A percentile compares a stretch with the other conserved stretches of the same genome.
phyloP scores from a whole-genome alignment of 1,140 invertebrate genomes.

The Lysiphlebus fabarum region DNA sequence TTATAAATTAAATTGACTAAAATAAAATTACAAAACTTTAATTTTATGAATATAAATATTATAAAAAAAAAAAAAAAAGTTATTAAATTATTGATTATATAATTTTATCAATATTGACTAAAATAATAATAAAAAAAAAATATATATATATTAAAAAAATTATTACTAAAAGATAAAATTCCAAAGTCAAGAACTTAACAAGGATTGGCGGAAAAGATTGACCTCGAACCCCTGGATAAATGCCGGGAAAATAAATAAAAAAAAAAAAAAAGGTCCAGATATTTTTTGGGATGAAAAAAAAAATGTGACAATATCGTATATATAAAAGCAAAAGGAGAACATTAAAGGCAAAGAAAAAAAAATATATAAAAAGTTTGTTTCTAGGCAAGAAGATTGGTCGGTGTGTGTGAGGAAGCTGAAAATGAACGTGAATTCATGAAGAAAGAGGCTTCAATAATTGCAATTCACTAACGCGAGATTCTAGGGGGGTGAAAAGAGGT shows the following conservation, averaged over 20 bases:
- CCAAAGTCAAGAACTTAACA: constrained; percentile 27
- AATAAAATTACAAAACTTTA: too few species aligned
- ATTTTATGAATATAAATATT: too few species aligned
- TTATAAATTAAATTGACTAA: too few species aligned
- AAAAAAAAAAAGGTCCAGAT: constrained; percentile 18
- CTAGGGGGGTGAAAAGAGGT: constrained; percentile 17
- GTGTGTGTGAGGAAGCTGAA: constrained; percentile 15
- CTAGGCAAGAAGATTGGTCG: not conserved
- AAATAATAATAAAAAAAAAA: too few species aligned
- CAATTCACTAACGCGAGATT: constrained; percentile 36
- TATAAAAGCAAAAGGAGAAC: constrained; percentile 10
- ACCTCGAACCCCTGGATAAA: too few species aligned
- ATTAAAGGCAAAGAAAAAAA: constrained; percentile 13
- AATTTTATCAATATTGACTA: too few species aligned
- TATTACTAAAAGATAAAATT: constrained; percentile 46
- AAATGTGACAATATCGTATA: constrained; percentile 16
- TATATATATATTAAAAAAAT: constrained; percentile 35
- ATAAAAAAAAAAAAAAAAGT: too few species aligned
- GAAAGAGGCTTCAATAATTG: constrained; percentile 41
- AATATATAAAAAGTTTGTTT: constrained; percentile 16
- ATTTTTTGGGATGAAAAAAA: constrained; percentile 18
- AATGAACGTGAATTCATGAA: constrained; percentile 15
- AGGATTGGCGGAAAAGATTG: constrained; percentile 16
- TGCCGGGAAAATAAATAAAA: constrained; percentile 5
- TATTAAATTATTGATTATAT: too few species aligned